Conservation (phyloP, 2,113 vertebrate species). For the Procavia capensis region DNA sequence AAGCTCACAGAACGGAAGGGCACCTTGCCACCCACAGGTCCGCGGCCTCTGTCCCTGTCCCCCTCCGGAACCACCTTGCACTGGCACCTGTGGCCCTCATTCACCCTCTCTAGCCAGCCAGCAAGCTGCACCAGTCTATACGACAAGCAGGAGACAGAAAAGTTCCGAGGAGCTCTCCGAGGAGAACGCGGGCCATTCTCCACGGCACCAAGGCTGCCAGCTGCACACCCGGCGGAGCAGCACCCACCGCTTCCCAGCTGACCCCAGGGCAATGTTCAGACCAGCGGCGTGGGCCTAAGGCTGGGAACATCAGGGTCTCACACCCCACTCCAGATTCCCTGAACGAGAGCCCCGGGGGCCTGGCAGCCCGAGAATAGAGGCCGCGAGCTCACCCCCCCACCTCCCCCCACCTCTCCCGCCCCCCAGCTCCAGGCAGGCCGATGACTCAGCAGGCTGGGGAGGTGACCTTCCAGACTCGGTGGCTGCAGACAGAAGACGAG, state of each 20-base stretch:
- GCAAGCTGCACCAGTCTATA: no score
- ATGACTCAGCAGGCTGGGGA: not conserved
- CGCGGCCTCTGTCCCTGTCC: not conserved
- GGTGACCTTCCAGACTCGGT: not conserved
- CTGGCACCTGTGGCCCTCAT: not conserved
- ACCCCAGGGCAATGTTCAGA: not conserved
- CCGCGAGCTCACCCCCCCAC: no score
- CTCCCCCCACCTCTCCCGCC: no score
- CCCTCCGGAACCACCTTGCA: not conserved
- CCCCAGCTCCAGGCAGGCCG: no score
- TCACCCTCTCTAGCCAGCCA: no score
- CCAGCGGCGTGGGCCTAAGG: not conserved
- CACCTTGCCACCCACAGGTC: not conserved
- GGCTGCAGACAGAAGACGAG: not conserved
- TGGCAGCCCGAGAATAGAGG: no score
- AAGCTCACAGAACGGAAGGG: slow-evolving; percentile 6
- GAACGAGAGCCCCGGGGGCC: not conserved
- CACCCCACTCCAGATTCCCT: not conserved
- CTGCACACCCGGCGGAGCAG: slow-evolving; percentile 38
- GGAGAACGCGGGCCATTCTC: not conserved
- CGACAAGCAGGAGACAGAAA: not conserved
- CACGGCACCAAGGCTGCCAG: not conserved
- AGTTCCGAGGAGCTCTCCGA: not conserved
- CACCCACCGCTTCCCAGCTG: not conserved
- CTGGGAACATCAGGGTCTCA: not conserved